These are phyloP conservation scores for Holotrichia oblita DNA, from an alignment of 1,140 invertebrate genomes.

Conservation along the genomic window DNA sequence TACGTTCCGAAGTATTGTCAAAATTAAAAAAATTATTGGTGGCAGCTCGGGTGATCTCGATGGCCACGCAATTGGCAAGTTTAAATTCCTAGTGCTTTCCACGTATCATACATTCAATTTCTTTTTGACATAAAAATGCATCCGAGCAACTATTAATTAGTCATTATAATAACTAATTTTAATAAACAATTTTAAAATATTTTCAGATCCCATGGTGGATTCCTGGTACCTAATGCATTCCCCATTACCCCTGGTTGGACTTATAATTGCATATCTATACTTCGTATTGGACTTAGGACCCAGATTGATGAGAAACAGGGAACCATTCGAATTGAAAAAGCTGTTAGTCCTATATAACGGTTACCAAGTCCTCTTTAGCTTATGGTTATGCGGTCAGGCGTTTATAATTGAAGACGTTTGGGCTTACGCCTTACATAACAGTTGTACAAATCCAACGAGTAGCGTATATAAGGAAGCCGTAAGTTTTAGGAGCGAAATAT, in stretches of 20 bases:
- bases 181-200: neutral
- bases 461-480: neutral
- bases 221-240: slow-evolving; percentile 70
- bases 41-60: too few relatives aligned
- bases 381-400: slow-evolving; percentile 56
- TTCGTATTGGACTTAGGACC: slow-evolving; percentile 78
- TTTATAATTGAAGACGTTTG: slow-evolving; percentile 39
- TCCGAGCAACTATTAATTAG: too few relatives aligned
- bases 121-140: too few relatives aligned
- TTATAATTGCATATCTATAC: slow-evolving; percentile 68
- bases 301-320: slow-evolving; percentile 71
- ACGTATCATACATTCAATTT: too few relatives aligned
- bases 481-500: neutral
- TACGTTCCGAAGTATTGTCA: too few relatives aligned
- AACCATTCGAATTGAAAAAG: slow-evolving; percentile 71
- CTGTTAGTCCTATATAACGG: slow-evolving; percentile 76
- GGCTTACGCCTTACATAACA: neutral
- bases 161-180: too few relatives aligned
- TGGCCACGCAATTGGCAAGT: too few relatives aligned
- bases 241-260: slow-evolving; percentile 65
- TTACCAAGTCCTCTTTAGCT: slow-evolving; percentile 70
- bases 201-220: slow-evolving; percentile 69
- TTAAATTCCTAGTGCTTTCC: too few relatives aligned
- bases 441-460: neutral
- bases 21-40: too few relatives aligned